A percentile compares a stretch with the other conserved stretches of the same genome.
These are phyloP conservation scores for Fragum fragum DNA, from an alignment of 2,888 invertebrate genomes.

Conservation along the genomic window DNA sequence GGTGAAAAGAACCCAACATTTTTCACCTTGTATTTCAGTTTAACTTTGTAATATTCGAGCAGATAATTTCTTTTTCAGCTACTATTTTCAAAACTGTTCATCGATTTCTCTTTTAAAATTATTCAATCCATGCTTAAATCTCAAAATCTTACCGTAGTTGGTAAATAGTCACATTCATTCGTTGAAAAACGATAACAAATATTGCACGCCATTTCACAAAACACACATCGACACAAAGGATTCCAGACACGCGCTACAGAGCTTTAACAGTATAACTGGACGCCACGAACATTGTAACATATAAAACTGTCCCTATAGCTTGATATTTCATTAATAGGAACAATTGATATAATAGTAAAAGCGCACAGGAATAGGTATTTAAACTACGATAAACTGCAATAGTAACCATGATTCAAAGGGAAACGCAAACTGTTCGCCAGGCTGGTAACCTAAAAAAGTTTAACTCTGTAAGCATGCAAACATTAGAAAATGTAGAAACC, in stretches of 20 bases:
- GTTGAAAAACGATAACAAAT: not conserved
- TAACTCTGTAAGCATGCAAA: not conserved
- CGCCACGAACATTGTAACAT: slow-evolving; percentile 12
- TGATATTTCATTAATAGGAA: no score
- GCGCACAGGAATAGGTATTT: no score
- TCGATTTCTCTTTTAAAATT: no score
- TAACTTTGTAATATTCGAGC: no score
- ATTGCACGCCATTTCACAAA: slow-evolving; percentile 10
- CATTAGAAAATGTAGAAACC: not conserved
- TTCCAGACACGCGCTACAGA: slow-evolving; percentile 17
- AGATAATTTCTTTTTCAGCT: no score
- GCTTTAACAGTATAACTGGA: not conserved
- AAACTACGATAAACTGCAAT: no score
- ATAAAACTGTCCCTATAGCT: no score
- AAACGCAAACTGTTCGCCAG: not conserved
- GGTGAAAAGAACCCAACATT: no score
- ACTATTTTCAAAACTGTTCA: no score
- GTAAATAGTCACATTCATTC: not conserved
- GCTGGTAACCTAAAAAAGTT: not conserved
- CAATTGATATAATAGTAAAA: no score
- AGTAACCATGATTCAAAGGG: not conserved
- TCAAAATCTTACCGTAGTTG: slow-evolving; percentile 21
- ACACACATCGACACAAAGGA: slow-evolving; percentile 8
- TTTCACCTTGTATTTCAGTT: no score
- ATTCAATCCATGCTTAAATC: slow-evolving; percentile 21